Evolutionary conservation across 2,113 vertebrate species (phyloP).

Genomic region (Oryzias javanicus): DNA sequence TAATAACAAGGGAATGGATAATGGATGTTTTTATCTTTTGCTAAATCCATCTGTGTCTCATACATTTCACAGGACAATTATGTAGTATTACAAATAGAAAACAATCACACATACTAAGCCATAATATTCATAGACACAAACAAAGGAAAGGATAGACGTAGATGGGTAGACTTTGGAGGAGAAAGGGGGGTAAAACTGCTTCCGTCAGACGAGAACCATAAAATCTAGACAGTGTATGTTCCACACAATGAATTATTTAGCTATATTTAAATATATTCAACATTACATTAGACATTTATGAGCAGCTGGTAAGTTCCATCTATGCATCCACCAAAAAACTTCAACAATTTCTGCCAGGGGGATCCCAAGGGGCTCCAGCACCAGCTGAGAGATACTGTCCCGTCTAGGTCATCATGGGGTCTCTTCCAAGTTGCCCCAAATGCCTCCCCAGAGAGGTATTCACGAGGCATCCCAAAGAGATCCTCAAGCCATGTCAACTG

Average conservation of each 20-base stretch:
- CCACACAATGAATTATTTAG: conserved; percentile 67
- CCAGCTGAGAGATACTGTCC: too few species aligned
- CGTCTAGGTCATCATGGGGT: too few species aligned
- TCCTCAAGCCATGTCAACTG: too few species aligned
- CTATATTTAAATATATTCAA: conserved; percentile 59
- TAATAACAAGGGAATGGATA: not conserved
- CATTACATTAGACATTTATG: conserved; percentile 54
- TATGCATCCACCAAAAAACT: too few species aligned
- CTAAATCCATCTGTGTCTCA: not conserved
- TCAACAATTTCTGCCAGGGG: too few species aligned
- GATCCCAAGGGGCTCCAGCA: too few species aligned
- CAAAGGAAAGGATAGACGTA: not conserved
- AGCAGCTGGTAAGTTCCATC: conserved; percentile 19
- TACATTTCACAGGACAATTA: not conserved
- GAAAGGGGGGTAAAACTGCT: not conserved
- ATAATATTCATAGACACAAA: not conserved
- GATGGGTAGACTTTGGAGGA: not conserved
- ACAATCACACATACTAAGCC: not conserved
- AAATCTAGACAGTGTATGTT: conserved; percentile 43
- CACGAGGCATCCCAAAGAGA: too few species aligned
- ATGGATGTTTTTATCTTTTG: not conserved
- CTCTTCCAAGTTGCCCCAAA: too few species aligned
- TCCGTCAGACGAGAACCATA: conserved; percentile 47
- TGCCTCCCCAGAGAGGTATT: too few species aligned
- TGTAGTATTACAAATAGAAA: not conserved